These are phyloP conservation scores for Sceloporus undulatus DNA, from an alignment of 2,113 vertebrate genomes.

Conservation along the genomic window DNA sequence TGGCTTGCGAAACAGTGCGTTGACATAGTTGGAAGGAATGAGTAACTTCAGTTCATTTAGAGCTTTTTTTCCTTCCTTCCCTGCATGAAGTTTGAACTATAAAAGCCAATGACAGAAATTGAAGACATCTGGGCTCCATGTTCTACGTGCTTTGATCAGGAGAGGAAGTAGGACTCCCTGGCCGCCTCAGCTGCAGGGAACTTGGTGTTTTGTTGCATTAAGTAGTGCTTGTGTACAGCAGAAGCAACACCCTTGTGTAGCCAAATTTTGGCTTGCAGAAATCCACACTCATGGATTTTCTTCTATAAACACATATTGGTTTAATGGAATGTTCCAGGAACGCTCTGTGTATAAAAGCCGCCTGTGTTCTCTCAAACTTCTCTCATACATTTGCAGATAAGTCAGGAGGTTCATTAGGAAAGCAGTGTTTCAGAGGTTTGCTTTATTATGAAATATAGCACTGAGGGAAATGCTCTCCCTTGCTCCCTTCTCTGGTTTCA, in stretches of 20 bases:
- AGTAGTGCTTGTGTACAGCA: background rate
- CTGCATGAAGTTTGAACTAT: constrained; percentile 44
- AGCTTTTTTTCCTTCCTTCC: background rate
- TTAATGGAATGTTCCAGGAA: constrained; percentile 5
- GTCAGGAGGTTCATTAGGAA: background rate
- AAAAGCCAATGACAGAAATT: constrained; percentile 49
- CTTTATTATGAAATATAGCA: constrained; percentile 18
- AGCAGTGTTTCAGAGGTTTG: constrained; percentile 36
- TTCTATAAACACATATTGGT: background rate
- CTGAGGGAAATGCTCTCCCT: constrained; percentile 36
- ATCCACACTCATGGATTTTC: constrained; percentile 20
- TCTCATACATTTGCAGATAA: constrained; percentile 19
- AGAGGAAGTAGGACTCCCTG: constrained; percentile 30
- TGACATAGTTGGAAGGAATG: constrained; percentile 20
- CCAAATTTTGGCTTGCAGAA: constrained; percentile 18
- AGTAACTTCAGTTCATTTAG: constrained; percentile 40
- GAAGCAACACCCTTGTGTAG: constrained; percentile 1
- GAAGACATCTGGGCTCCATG: constrained; percentile 54
- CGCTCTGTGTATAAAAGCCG: background rate
- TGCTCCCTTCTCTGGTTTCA: constrained; percentile 1
- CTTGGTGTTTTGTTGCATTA: constrained; percentile 2
- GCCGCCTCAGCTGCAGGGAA: constrained; percentile 24
- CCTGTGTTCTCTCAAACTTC: constrained; percentile 19
- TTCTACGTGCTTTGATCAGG: constrained; percentile 37
- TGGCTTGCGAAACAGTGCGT: constrained; percentile 58